Evolutionary conservation across 2,113 vertebrate genomes (phyloP).

Genomic region (Abramis brama): DNA sequence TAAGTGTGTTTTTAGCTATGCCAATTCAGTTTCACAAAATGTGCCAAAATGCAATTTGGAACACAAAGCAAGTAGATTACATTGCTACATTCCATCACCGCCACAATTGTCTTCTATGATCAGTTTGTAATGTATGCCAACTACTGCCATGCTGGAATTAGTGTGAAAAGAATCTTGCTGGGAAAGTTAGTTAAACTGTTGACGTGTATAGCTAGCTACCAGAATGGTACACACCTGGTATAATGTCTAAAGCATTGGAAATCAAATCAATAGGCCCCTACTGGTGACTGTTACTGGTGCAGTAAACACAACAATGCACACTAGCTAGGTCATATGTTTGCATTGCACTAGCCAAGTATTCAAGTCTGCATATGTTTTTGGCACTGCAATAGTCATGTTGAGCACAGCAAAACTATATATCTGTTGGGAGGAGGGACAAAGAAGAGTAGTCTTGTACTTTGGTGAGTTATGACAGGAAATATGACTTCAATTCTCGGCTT

Average conservation of each 20-base stretch:
- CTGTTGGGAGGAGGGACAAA: constrained; percentile 47
- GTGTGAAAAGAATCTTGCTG: neutral
- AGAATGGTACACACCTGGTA: neutral
- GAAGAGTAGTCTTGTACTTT: constrained; percentile 39
- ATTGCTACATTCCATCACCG: neutral
- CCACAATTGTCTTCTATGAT: neutral
- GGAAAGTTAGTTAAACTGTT: neutral
- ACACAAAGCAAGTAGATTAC: neutral
- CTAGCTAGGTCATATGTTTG: neutral
- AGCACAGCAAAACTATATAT: constrained; percentile 48
- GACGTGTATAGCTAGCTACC: neutral
- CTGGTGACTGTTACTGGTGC: neutral
- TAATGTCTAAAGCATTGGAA: neutral
- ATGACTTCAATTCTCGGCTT: constrained; percentile 20
- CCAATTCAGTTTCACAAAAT: neutral
- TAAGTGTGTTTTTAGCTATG: neutral
- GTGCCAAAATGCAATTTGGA: neutral
- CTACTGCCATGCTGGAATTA: neutral
- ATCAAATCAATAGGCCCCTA: neutral
- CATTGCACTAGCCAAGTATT: neutral
- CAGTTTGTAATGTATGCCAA: neutral
- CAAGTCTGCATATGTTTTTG: neutral
- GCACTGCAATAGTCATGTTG: neutral
- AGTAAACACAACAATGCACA: neutral
- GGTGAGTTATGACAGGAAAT: constrained; percentile 67